Base-by-base conservation (phyloP, 2,797 vertebrate species). In the Myotis pilosus region DNA sequence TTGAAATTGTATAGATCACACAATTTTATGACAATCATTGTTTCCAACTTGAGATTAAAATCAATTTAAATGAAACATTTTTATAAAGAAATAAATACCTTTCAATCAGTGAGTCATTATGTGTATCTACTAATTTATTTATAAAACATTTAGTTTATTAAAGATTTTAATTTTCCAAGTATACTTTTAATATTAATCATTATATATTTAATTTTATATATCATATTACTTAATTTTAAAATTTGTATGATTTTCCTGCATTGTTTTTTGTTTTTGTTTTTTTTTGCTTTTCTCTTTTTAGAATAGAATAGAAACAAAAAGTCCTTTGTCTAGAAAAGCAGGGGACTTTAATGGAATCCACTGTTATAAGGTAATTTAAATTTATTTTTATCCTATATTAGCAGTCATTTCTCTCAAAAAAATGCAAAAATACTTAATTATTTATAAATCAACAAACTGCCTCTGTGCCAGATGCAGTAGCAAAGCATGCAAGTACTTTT, bases 101-200 rank as follows among this genome's bases (percentile, higher is more conserved):
- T 97, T 95, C 30, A 95, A 96, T 92, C 16, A 71, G 23, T 82
- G 76, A 83, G 6, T 96, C 75, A 76, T 96, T 96, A 28, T 76
- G 66, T 88, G 72, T 96, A 96, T 94, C 97, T 88, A 96, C 92
- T 96, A 91, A 95, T 94, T 96, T 36, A 87, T 74, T 95, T 97
- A 93, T 55, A 96, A 97, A 97, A 64, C 76, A 88, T 93, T 93
- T 97, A 97, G 95, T 97, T 98, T 92, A 66, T 55, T 97, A 97
- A 90, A 87, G 71, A 95, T 94, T 97, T 95, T 97, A 97, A 97
- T 49, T 75, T 97, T 92, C 85, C 95, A 51, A 92, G 94, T 96
- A 94, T 36, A 16, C 33, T 53, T 53, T 53, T 33, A 33, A 78
- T 53, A 23, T 53, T 53, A 92, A 93, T 76, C 25, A 92, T 33